Percentiles rank a stretch among this genome's conserved stretches.
Conservation (phyloP, 2,797 vertebrate species). For the Threskiornis aethiopicus region DNA sequence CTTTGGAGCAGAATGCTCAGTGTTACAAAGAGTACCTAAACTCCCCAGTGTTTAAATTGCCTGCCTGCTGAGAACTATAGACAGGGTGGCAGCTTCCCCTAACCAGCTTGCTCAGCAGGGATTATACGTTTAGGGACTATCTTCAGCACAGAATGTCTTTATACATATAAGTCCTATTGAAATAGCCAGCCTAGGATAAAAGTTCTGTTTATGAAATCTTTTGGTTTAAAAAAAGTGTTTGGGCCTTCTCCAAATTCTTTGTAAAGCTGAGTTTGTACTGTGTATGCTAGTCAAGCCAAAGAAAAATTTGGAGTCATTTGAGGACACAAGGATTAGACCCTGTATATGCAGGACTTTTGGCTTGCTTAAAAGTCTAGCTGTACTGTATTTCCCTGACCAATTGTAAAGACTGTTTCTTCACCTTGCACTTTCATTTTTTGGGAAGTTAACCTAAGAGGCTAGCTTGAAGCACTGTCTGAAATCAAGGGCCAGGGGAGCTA, state of each 20-base stretch:
- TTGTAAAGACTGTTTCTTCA: not conserved
- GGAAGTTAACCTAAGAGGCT: not conserved
- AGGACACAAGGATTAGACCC: not conserved
- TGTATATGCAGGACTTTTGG: not conserved
- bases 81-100: not conserved
- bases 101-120: conserved; percentile 7
- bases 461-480: not conserved
- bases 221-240: not conserved
- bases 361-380: not conserved
- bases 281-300: not conserved
- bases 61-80: not conserved
- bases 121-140: conserved; percentile 7
- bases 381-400: not conserved
- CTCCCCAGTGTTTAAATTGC: not conserved
- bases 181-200: not conserved
- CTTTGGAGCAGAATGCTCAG: not conserved
- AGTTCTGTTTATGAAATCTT: conserved; percentile 17
- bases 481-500: not conserved
- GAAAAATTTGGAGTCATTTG: not conserved
- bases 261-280: not conserved
- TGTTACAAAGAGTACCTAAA: not conserved
- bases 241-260: not conserved
- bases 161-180: not conserved
- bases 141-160: conserved; percentile 7
- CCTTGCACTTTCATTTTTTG: not conserved